Evolutionary conservation across 2,888 invertebrate species (phyloP), one percentile per base, ranked within the genome.

Genomic region (Cerastis rubricosa): DNA sequence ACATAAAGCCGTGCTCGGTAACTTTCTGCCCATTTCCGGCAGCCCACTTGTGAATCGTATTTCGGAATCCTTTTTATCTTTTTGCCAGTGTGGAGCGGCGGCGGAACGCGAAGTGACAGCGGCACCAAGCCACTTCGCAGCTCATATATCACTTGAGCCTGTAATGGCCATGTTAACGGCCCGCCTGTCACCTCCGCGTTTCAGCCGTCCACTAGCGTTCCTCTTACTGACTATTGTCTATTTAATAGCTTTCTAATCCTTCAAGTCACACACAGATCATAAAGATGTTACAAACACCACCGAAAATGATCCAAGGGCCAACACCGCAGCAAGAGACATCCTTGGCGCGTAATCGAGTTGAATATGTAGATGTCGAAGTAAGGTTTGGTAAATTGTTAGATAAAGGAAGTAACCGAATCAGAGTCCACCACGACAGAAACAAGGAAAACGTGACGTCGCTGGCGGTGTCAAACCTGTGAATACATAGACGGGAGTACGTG

Each of bases 41-140:
- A 95, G 95, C 91, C 96, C 95, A 96, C 96, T 96, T 95, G 94
- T 95, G 95, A 96, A 95, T 96, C 95, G 95, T 94, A 96, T 96
- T 96, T 96, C 94, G 94, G 93, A 92, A 94, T 95, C 94, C 94
- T 95, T 96, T 96, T 96, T 96, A 95, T 96, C 95, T 96, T 96
- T 96, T 96, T 96, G 94, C 93, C 89, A 93, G 92, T 87, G 91
- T 90, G 90, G 91, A 89, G 94, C 92, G 93, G 92, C 91, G 92
- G 93, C 90, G 92, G 92, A 92, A 93, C 93, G 93, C 93, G 94
- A 95, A 94, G 95, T 96, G 96, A 96, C 96, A 95, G 94, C 93
- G 94, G 93, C 95, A 94, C 94, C 92, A 92, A 94, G 95, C 95
- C 96, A 96, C 96, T 96, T 95, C 95, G 93, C 94, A 95, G 94